Conservation (phyloP, 2,888 invertebrate species). For the Neelides folsomi region DNA sequence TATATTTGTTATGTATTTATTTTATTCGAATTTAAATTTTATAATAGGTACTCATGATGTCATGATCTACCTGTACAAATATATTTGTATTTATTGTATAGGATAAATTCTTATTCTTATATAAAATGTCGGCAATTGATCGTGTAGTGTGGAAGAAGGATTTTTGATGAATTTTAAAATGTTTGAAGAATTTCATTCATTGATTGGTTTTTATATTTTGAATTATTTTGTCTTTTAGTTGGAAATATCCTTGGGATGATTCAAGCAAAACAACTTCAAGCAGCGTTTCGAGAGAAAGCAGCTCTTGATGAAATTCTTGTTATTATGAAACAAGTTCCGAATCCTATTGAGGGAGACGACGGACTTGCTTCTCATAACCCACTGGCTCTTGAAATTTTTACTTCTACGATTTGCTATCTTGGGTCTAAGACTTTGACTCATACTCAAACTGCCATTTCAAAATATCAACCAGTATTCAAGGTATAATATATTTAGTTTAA, state of each 20-base stretch:
- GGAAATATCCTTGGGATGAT: constrained; percentile 27
- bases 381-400: constrained; percentile 89
- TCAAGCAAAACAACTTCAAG: constrained; percentile 72
- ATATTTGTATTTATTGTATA: no score
- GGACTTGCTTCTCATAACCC: constrained; percentile 67
- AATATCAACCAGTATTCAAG: constrained; percentile 83
- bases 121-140: no score
- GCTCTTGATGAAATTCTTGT: constrained; percentile 77
- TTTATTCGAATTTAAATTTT: no score
- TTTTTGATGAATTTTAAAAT: no score
- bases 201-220: constrained; percentile 3
- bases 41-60: no score
- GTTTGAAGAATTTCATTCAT: not conserved
- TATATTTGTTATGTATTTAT: no score
- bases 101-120: no score
- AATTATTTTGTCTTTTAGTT: constrained; percentile 4
- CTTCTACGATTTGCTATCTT: constrained; percentile 82
- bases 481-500: constrained; percentile 39
- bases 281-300: constrained; percentile 76
- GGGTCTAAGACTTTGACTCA: constrained; percentile 97
- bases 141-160: no score
- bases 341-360: constrained; percentile 58
- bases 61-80: no score
- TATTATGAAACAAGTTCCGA: constrained; percentile 73
- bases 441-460: constrained; percentile 95